These are phyloP conservation scores for Pogonocherus hispidulus DNA, from an alignment of 2,888 invertebrate genomes.

Conservation along the genomic window DNA sequence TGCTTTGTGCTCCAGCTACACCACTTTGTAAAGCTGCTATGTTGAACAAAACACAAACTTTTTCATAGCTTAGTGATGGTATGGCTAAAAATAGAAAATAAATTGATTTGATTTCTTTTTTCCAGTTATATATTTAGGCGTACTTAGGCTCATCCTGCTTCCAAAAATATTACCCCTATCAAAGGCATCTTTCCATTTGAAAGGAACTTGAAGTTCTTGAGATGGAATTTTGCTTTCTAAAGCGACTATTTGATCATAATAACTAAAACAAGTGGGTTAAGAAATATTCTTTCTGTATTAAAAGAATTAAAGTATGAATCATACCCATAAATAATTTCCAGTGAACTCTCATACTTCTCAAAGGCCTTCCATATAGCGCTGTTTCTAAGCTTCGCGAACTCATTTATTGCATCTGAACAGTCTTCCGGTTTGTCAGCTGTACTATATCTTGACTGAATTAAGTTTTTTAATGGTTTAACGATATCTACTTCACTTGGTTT, in stretches of 20 bases:
- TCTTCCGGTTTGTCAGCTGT: constrained; percentile 80
- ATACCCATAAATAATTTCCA: constrained; percentile 95
- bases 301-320: constrained; percentile 59
- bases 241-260: constrained; percentile 95
- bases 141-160: constrained; percentile 66
- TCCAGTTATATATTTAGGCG: too few species aligned
- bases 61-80: constrained; percentile 91
- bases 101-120: background rate
- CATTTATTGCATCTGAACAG: constrained; percentile 81
- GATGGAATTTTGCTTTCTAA: constrained; percentile 95
- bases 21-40: constrained; percentile 94
- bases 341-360: constrained; percentile 92
- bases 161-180: constrained; percentile 96
- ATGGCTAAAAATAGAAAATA: constrained; percentile 75
- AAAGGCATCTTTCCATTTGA: constrained; percentile 99
- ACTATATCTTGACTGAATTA: constrained; percentile 91
- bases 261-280: constrained; percentile 74
- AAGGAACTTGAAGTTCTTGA: constrained; percentile 94
- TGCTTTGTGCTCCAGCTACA: constrained; percentile 86
- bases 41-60: constrained; percentile 95
- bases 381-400: constrained; percentile 88
- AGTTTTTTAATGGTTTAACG: constrained; percentile 90
- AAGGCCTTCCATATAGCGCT: constrained; percentile 93
- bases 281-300: constrained; percentile 5
- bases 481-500: constrained; percentile 96